These are phyloP conservation scores for Laothoe populi DNA, from an alignment of 2,888 invertebrate species.

Conservation along the genomic window DNA sequence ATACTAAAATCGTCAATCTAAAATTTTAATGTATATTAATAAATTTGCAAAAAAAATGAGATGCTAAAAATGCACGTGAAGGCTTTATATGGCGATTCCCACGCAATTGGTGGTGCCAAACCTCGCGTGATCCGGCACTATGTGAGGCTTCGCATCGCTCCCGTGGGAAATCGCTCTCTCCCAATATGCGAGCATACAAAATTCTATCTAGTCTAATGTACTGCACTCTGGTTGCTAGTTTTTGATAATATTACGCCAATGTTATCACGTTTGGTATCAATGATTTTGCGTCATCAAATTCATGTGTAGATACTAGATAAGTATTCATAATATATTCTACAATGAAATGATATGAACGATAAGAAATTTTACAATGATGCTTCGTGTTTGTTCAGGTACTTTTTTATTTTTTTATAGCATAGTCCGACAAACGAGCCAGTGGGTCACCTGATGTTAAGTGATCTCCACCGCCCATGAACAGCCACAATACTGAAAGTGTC, in stretches of 20 bases:
- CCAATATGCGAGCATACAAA: constrained; percentile 31
- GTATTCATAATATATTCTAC: too few relatives aligned
- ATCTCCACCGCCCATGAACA: too few relatives aligned
- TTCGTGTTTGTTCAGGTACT: neutral
- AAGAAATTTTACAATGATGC: neutral
- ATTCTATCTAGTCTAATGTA: constrained; percentile 13
- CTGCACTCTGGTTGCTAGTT: neutral
- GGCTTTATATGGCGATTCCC: constrained; percentile 48
- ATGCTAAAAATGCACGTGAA: constrained; percentile 37
- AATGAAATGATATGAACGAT: too few relatives aligned
- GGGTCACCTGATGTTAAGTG: too few relatives aligned
- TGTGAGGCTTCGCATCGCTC: constrained; percentile 60
- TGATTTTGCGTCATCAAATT: constrained; percentile 1
- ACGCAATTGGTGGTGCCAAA: constrained; percentile 52
- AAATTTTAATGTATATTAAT: neutral
- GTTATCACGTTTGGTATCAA: neutral
- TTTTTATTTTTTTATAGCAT: neutral
- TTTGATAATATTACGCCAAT: neutral
- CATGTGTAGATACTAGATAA: constrained; percentile 2
- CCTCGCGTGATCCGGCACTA: constrained; percentile 59
- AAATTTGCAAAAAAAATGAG: constrained; percentile 7
- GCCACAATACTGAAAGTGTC: too few relatives aligned
- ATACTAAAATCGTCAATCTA: too few relatives aligned
- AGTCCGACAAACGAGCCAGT: too few relatives aligned
- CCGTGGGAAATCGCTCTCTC: constrained; percentile 58